phyloP scores from a whole-genome alignment of 2,797 vertebrate species.

The Rhinophrynus dorsalis region DNA sequence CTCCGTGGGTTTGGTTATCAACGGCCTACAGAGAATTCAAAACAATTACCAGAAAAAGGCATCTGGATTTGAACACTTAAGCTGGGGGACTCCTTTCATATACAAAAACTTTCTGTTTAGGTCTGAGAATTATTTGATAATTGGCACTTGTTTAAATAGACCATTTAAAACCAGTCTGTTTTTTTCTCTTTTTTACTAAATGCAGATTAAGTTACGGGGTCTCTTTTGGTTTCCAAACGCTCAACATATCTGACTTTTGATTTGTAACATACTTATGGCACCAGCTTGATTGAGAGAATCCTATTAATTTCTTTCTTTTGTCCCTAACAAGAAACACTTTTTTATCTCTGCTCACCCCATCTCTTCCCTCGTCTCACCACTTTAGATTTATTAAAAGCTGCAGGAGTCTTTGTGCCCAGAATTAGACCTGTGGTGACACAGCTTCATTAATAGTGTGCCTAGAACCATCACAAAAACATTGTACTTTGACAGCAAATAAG shows the following conservation, averaged over 20 bases:
- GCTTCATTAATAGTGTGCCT: background rate
- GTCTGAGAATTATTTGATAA: slow-evolving; percentile 88
- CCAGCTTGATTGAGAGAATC: slow-evolving; percentile 70
- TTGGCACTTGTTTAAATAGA: slow-evolving; percentile 91
- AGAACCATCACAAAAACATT: background rate
- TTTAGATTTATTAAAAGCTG: background rate
- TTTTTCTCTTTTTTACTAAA: slow-evolving; percentile 58
- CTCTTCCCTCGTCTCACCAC: slow-evolving; percentile 1
- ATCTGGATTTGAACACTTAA: slow-evolving; percentile 86
- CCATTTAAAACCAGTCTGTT: slow-evolving; percentile 68
- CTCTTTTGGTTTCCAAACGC: slow-evolving; percentile 58
- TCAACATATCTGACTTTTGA: slow-evolving; percentile 66
- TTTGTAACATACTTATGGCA: slow-evolving; percentile 70
- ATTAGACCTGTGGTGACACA: background rate
- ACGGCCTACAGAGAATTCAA: slow-evolving; percentile 83
- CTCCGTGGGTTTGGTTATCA: slow-evolving; percentile 82
- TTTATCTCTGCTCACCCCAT: slow-evolving; percentile 47
- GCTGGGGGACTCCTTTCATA: slow-evolving; percentile 59
- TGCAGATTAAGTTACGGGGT: slow-evolving; percentile 70
- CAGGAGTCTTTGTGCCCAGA: background rate
- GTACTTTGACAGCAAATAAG: background rate
- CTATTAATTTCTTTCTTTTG: slow-evolving; percentile 66
- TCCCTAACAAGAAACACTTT: slow-evolving; percentile 67
- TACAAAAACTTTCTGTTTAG: slow-evolving; percentile 79
- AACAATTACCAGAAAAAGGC: slow-evolving; percentile 85